Evolutionary conservation across 1,140 invertebrate species (phyloP), one percentile per base, ranked within the genome.

Genomic region (Reticulitermes speratus): DNA sequence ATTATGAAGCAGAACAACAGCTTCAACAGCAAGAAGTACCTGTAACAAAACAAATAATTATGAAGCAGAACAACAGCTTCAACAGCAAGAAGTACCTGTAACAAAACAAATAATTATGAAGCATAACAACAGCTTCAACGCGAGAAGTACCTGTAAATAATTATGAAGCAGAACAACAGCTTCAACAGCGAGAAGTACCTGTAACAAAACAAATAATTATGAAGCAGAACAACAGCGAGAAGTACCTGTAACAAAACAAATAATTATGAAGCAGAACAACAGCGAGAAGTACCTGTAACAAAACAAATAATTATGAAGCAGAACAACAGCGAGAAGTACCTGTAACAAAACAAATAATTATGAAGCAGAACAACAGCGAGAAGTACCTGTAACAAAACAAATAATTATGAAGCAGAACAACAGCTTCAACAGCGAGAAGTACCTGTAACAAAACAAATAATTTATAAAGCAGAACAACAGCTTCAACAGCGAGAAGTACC

Each of bases 351-450:
- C 2, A 59, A 59, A n/a, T n/a, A 5, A 98, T 88, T 0, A 94
- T 85, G 65, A 97, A 92, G n/a, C 84, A 85, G 19, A 48, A 85
- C 7, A 85, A 23, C 23, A 85, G 1, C 84, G 82, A 45, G 14
- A 83, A 83, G 25, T 83, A 83, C 45, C 82, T 97, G 38, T 75
- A 75, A 59, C 55, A 59, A 14, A 59, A 59, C 2, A 59, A 59
- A n/a, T n/a, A 5, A 98, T 88, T 0, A 94, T 85, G 65, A 97
- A 92, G n/a, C 84, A 85, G 19, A 48, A 85, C 7, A 85, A 23
- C 23, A 85, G 1, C 84, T 48, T 65, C 52, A 65, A 55, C 84
- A 86, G 21, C 9, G 82, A 45, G 14, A 83, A 83, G 25, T 83
- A 83, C 45, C 82, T 97, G 38, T 75, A 75, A 59, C 55, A 59